Evolutionary conservation across 2,888 invertebrate genomes (phyloP).

Genomic region (Trichogramma dendrolimi): DNA sequence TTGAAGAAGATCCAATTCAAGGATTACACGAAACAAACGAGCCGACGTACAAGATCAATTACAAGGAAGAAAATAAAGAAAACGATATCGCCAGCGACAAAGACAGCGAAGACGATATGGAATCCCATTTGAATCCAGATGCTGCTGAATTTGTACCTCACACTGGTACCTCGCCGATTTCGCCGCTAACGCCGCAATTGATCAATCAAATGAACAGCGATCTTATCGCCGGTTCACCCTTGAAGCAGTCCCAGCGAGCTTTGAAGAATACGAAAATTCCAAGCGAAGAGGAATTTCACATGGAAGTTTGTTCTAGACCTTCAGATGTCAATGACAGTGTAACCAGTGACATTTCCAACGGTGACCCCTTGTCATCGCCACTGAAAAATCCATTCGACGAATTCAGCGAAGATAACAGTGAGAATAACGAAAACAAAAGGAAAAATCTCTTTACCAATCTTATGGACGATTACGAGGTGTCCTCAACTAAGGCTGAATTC

Average conservation of each 20-base stretch:
- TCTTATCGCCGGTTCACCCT: slow-evolving; percentile 61
- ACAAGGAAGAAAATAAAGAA: slow-evolving; percentile 25
- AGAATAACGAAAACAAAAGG: slow-evolving; percentile 19
- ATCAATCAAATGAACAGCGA: slow-evolving; percentile 14
- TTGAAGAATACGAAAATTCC: slow-evolving; percentile 45
- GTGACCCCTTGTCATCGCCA: slow-evolving; percentile 42
- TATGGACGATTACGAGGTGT: slow-evolving; percentile 52
- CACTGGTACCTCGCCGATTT: slow-evolving; percentile 40
- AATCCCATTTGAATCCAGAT: slow-evolving; percentile 77
- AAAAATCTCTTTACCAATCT: slow-evolving; percentile 26
- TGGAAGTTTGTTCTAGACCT: slow-evolving; percentile 62
- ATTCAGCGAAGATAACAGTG: slow-evolving; percentile 1
- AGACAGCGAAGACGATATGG: slow-evolving; percentile 60
- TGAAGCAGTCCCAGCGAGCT: slow-evolving; percentile 56
- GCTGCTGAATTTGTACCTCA: slow-evolving; percentile 80
- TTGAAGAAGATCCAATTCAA: too few relatives aligned
- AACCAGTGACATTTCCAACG: slow-evolving; percentile 54
- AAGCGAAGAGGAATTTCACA: slow-evolving; percentile 62
- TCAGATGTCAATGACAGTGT: slow-evolving; percentile 53
- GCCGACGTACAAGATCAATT: neutral
- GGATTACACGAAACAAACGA: too few relatives aligned
- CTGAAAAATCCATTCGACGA: neutral
- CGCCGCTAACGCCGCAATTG: slow-evolving; percentile 1
- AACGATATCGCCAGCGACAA: slow-evolving; percentile 7
- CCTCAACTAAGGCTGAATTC: slow-evolving; percentile 55